phyloP scores from a whole-genome alignment of 2,888 invertebrate genomes.

The Tinea pellionella region DNA sequence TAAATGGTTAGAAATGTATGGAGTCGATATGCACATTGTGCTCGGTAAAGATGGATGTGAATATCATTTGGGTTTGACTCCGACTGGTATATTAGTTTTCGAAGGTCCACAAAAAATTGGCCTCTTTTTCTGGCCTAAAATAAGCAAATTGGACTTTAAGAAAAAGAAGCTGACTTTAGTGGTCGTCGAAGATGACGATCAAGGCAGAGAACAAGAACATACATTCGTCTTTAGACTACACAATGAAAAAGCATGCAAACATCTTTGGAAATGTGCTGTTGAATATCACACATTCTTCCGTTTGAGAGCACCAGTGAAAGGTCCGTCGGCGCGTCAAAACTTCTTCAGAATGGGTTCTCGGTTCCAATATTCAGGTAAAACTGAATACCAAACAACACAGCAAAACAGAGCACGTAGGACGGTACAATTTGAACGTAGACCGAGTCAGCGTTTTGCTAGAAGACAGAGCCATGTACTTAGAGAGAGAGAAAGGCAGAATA shows the following conservation, averaged over 20 bases:
- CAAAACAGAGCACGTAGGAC: constrained; percentile 90
- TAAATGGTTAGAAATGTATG: constrained; percentile 99
- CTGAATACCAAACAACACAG: constrained; percentile 97
- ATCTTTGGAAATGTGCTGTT: constrained; percentile 99
- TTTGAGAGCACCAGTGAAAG: constrained; percentile 88
- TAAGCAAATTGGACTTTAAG: constrained; percentile 97
- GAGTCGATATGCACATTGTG: constrained; percentile 98
- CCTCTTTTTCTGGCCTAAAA: constrained; percentile 99
- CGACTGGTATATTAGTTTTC: constrained; percentile 97
- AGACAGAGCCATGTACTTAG: constrained; percentile 89
- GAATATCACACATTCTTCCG: constrained; percentile 99
- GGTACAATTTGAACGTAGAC: constrained; percentile 95
- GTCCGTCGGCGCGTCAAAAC: constrained; percentile 90
- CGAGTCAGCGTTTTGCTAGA: constrained; percentile 95
- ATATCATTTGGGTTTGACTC: constrained; percentile 96
- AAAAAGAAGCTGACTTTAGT: constrained; percentile 96
- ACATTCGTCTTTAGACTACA: constrained; percentile 97
- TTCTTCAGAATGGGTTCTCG: constrained; percentile 99
- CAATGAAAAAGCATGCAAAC: constrained; percentile 98
- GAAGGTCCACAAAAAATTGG: constrained; percentile 98
- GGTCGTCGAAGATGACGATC: constrained; percentile 98
- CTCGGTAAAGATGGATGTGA: constrained; percentile 96
- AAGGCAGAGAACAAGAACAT: constrained; percentile 96
- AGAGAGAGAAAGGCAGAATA: constrained; percentile 77
- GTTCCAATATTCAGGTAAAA: constrained; percentile 93